These are phyloP conservation scores for Pseudachorutes palmiensis DNA, from an alignment of 1,140 invertebrate species.

Conservation along the genomic window DNA sequence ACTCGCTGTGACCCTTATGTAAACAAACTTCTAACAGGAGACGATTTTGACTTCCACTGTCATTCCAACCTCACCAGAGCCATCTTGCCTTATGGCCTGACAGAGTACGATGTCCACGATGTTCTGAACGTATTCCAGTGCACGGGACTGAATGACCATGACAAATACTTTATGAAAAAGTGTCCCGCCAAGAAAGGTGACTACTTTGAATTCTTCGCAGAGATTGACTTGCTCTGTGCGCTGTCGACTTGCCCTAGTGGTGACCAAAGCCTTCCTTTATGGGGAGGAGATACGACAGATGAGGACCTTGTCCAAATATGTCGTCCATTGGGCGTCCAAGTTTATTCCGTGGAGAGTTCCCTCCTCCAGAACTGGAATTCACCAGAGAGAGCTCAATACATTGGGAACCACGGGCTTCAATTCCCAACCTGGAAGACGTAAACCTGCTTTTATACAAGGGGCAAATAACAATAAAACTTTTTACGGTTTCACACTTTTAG, in stretches of 20 bases:
- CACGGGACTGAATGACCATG: conserved; percentile 43
- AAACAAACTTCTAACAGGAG: conserved; percentile 44
- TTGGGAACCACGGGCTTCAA: conserved; percentile 23
- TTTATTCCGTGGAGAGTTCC: conserved; percentile 39
- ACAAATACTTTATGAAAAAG: conserved; percentile 47
- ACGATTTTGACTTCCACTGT: conserved; percentile 43
- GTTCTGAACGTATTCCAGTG: conserved; percentile 50
- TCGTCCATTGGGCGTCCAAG: conserved; percentile 45
- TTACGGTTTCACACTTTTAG: too few relatives aligned
- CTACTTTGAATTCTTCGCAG: conserved; percentile 48
- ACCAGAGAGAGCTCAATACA: conserved; percentile 18
- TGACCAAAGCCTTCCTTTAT: conserved; percentile 28
- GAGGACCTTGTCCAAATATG: conserved; percentile 44
- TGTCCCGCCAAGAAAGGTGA: conserved; percentile 47
- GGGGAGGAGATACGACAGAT: conserved; percentile 30
- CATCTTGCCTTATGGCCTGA: conserved; percentile 43
- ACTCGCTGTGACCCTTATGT: conserved; percentile 49
- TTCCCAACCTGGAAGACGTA: conserved; percentile 26
- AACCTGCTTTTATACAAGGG: too few relatives aligned
- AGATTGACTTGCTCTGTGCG: conserved; percentile 48
- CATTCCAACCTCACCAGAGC: conserved; percentile 46
- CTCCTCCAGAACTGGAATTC: conserved; percentile 24
- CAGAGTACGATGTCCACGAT: conserved; percentile 47
- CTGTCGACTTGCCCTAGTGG: conserved; percentile 46
- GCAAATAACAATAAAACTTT: too few relatives aligned